These are phyloP conservation scores for Myocastor coypus DNA, from an alignment of 2,113 vertebrate genomes.

Conservation along the genomic window DNA sequence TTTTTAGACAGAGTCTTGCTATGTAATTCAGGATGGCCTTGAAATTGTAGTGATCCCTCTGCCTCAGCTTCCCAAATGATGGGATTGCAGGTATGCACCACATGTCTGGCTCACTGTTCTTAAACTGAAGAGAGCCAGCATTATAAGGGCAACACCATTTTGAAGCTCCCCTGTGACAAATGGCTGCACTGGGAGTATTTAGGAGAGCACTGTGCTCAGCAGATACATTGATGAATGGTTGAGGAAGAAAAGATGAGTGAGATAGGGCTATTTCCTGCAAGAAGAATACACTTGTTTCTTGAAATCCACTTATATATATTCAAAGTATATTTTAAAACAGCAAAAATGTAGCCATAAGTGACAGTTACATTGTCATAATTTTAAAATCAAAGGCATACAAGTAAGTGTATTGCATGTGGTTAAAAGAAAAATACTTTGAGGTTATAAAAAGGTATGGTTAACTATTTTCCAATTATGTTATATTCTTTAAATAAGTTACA, in stretches of 20 bases:
- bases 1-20: too few relatives aligned
- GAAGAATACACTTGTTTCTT: background rate
- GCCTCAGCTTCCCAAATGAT: too few relatives aligned
- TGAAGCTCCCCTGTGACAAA: background rate
- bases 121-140: background rate
- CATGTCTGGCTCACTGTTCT: background rate
- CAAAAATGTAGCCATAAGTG: background rate
- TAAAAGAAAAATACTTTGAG: background rate
- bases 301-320: background rate
- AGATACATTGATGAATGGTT: background rate
- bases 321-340: background rate
- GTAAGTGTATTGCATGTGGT: background rate
- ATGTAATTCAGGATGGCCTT: background rate
- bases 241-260: background rate
- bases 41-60: too few relatives aligned
- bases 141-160: background rate
- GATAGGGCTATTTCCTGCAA: background rate
- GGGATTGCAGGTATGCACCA: too few relatives aligned
- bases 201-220: background rate
- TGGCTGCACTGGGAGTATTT: background rate
- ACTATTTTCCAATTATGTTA: background rate
- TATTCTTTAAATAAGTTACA: background rate
- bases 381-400: constrained; percentile 10
- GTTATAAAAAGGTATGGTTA: background rate
- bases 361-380: background rate